Percentiles rank a stretch among this genome's conserved stretches.
Conservation (phyloP, 2,113 vertebrate species). For the Elaphurus davidianus region DNA sequence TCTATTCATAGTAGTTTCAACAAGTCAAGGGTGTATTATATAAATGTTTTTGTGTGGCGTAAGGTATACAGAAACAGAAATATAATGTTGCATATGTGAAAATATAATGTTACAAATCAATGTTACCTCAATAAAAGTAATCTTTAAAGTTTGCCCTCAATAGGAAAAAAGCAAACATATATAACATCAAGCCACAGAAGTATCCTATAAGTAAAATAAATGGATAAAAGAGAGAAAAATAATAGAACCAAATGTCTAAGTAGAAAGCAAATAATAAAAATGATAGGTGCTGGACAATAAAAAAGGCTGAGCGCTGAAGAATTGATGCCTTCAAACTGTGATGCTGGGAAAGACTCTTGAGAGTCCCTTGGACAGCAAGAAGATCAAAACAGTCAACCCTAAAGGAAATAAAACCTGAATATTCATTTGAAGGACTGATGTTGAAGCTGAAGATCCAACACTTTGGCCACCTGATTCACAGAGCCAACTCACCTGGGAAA, state of each 20-base stretch:
- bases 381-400: neutral
- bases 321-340: neutral
- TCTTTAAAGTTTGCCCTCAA: neutral
- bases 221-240: neutral
- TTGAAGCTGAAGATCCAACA: neutral
- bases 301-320: neutral
- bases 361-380: neutral
- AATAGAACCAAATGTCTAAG: neutral
- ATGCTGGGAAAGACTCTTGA: neutral
- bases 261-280: neutral
- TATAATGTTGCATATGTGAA: neutral
- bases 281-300: neutral
- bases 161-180: neutral
- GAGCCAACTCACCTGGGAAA: neutral
- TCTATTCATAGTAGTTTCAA: neutral
- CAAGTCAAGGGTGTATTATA: neutral
- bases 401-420: neutral
- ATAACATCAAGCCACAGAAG: neutral
- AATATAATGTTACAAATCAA: neutral
- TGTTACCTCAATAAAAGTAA: neutral
- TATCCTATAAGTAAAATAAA: neutral
- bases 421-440: neutral
- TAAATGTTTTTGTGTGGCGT: neutral
- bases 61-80: neutral
- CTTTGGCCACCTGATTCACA: neutral